Evolutionary conservation across 2,888 invertebrate species (phyloP).

Genomic region (Scaptomyza reducta): DNA sequence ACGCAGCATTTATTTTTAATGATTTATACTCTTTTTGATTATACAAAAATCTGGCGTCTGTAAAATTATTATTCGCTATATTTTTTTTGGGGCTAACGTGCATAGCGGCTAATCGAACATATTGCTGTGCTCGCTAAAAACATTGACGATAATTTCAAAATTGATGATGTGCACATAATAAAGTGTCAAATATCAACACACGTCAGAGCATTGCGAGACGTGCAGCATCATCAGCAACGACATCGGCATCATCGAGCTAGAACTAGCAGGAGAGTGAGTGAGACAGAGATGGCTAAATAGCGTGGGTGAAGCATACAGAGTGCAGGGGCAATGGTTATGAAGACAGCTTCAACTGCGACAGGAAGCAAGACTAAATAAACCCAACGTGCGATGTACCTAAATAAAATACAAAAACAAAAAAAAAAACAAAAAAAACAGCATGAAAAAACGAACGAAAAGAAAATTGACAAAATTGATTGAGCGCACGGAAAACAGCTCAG

Average conservation of each 20-base stretch:
- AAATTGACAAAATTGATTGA: conserved; percentile 75
- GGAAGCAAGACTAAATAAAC: conserved; percentile 59
- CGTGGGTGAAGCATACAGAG: neutral
- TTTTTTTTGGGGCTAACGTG: neutral
- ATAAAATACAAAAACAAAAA: conserved; percentile 22
- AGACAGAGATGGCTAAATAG: neutral
- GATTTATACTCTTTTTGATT: too few relatives aligned
- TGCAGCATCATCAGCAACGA: conserved; percentile 53
- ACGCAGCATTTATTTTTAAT: too few relatives aligned
- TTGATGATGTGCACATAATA: conserved; percentile 82
- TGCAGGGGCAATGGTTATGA: conserved; percentile 49
- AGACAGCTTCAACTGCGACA: conserved; percentile 51
- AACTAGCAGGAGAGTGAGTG: neutral
- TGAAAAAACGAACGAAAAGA: conserved; percentile 37
- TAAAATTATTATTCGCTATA: neutral
- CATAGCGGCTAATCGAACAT: conserved; percentile 24
- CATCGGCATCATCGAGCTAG: conserved; percentile 34
- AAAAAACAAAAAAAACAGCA: conserved; percentile 19
- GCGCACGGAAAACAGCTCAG: conserved; percentile 50
- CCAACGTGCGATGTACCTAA: conserved; percentile 52
- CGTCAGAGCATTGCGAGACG: conserved; percentile 62
- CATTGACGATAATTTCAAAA: conserved; percentile 71
- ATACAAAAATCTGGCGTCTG: neutral
- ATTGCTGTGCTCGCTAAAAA: conserved; percentile 40
- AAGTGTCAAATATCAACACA: conserved; percentile 79